These are phyloP conservation scores for Protosalanx chinensis DNA, from an alignment of 2,797 vertebrate genomes.

Conservation along the genomic window DNA sequence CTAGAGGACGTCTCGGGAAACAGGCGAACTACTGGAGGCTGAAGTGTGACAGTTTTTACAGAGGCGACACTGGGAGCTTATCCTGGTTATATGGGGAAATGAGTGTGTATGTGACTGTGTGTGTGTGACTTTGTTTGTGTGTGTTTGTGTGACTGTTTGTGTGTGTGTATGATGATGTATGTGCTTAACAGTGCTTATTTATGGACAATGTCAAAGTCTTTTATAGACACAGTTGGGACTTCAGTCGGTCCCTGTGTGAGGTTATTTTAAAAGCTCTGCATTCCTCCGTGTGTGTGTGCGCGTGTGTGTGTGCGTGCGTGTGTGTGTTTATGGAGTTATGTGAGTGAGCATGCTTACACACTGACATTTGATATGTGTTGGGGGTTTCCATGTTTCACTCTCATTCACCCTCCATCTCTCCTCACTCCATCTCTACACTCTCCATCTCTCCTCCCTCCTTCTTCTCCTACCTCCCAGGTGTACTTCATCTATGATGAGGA, in stretches of 20 bases:
- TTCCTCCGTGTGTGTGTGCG: not conserved
- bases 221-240: constrained; percentile 39
- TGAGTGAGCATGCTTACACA: not conserved
- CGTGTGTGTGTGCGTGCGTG: not conserved
- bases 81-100: not conserved
- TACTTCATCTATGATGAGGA: constrained; percentile 95
- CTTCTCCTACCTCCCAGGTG: constrained; percentile 51
- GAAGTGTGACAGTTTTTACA: not conserved
- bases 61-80: not conserved
- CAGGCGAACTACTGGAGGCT: too few species aligned
- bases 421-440: not conserved
- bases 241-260: constrained; percentile 13
- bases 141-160: not conserved
- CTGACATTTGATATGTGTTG: not conserved
- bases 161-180: constrained; percentile 4
- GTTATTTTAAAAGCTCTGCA: constrained; percentile 43
- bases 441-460: not conserved
- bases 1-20: not conserved
- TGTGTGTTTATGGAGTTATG: constrained; percentile 3
- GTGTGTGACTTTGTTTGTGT: not conserved
- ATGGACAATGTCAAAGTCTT: constrained; percentile 35
- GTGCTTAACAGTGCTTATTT: constrained; percentile 34
- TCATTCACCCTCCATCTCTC: not conserved
- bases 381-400: not conserved
- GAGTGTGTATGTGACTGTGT: not conserved